Conservation (phyloP, 2,797 vertebrate species). For the Furcifer pardalis region DNA sequence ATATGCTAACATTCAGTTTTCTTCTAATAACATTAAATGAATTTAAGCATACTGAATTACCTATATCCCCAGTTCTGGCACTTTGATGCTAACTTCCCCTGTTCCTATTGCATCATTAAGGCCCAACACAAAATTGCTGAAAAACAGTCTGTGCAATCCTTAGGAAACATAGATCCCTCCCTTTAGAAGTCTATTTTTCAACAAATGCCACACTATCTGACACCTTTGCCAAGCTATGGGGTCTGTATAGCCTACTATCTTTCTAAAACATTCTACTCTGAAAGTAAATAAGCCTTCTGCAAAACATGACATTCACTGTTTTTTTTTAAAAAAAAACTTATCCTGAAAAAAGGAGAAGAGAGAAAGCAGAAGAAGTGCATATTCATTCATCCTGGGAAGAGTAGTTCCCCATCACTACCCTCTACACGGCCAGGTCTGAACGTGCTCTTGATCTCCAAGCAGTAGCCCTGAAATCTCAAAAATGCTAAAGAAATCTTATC, state of each 20-base stretch:
- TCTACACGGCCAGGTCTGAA: neutral
- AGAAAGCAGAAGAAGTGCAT: neutral
- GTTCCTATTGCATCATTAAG: neutral
- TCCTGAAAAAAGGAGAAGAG: neutral
- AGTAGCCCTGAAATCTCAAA: neutral
- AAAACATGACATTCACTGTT: neutral
- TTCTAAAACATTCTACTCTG: neutral
- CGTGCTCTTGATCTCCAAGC: neutral
- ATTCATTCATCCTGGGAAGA: neutral
- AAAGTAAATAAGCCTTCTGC: neutral
- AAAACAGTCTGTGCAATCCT: neutral
- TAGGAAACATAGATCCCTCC: neutral
- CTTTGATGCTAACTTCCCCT: neutral
- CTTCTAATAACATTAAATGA: neutral
- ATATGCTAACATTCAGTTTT: neutral
- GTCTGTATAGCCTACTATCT: too few species aligned
- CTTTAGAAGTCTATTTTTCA: neutral
- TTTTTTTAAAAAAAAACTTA: neutral
- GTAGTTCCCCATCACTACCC: neutral
- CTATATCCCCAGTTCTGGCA: neutral
- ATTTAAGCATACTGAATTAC: neutral
- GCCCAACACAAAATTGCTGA: neutral
- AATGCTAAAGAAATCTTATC: neutral
- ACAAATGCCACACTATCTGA: neutral
- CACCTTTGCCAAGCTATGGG: neutral